These are phyloP conservation scores for Cancer borealis DNA, from an alignment of 2,888 invertebrate genomes.

Conservation along the genomic window DNA sequence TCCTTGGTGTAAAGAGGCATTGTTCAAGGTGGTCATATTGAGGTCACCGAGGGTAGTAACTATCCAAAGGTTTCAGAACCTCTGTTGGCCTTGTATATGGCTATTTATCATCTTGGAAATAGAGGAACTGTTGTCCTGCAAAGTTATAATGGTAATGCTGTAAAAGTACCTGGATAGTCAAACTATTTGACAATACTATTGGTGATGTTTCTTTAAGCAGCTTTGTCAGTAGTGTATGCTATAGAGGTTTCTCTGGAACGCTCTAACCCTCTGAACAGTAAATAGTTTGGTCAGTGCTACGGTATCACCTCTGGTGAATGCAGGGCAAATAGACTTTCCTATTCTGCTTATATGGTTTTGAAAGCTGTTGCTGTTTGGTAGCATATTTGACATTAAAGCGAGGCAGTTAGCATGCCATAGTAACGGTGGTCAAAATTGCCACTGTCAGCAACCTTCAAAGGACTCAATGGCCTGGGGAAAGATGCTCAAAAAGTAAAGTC, in stretches of 20 bases:
- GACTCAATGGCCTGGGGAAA: conserved; percentile 54
- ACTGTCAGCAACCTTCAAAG: conserved; percentile 59
- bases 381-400: background rate
- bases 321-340: conserved; percentile 26
- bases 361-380: conserved; percentile 34
- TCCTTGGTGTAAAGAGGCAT: background rate
- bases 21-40: background rate
- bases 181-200: background rate
- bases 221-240: conserved; percentile 53
- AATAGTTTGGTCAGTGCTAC: conserved; percentile 25
- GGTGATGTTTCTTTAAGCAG: background rate
- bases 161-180: background rate
- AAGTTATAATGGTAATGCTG: background rate
- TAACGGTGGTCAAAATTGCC: conserved; percentile 38
- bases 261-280: conserved; percentile 30
- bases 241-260: conserved; percentile 49
- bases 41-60: background rate
- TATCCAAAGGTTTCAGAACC: background rate
- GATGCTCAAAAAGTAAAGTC: conserved; percentile 43
- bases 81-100: background rate
- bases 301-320: conserved; percentile 30
- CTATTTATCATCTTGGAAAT: background rate
- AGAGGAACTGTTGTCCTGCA: conserved; percentile 2
- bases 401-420: conserved; percentile 36
- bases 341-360: conserved; percentile 22